These are phyloP conservation scores for Caradrina clavipalpis DNA, from an alignment of 2,888 invertebrate species.

Conservation along the genomic window DNA sequence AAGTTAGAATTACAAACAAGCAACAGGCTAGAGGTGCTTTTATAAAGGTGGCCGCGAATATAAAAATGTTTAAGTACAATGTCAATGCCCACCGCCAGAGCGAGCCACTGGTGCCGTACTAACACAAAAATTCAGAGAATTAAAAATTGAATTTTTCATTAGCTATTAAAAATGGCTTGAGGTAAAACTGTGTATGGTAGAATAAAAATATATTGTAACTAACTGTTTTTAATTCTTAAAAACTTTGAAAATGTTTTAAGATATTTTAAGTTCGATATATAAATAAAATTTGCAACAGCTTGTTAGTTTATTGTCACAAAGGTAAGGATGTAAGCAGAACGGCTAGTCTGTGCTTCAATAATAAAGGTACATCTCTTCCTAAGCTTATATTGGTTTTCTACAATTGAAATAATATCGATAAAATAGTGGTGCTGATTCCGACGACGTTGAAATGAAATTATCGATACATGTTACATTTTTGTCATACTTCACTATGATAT, in stretches of 20 bases:
- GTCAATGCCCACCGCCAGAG: constrained; percentile 44
- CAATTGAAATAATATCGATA: constrained; percentile 42
- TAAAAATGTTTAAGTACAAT: constrained; percentile 50
- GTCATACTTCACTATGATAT: constrained; percentile 60
- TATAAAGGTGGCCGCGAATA: constrained; percentile 53
- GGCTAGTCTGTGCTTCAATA: constrained; percentile 12
- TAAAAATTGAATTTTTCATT: constrained; percentile 11
- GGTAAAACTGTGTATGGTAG: constrained; percentile 12
- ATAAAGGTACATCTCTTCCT: constrained; percentile 38
- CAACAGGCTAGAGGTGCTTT: constrained; percentile 60
- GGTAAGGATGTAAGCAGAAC: constrained; percentile 4
- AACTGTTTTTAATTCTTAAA: constrained; percentile 25
- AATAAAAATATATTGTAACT: constrained; percentile 26
- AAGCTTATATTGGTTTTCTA: constrained; percentile 43
- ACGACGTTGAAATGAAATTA: constrained; percentile 36
- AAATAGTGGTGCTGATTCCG: constrained; percentile 58
- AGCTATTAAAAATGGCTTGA: constrained; percentile 46
- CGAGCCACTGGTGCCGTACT: constrained; percentile 19
- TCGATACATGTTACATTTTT: constrained; percentile 55
- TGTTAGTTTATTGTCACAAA: constrained; percentile 32
- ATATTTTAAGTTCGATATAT: constrained; percentile 10
- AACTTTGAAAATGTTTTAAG: constrained; percentile 16
- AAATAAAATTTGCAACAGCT: constrained; percentile 12
- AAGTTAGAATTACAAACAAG: constrained; percentile 46
- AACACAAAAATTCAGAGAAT: constrained; percentile 9